Base-by-base conservation (phyloP, 2,888 invertebrate species). In the Drosophila ustulata region DNA sequence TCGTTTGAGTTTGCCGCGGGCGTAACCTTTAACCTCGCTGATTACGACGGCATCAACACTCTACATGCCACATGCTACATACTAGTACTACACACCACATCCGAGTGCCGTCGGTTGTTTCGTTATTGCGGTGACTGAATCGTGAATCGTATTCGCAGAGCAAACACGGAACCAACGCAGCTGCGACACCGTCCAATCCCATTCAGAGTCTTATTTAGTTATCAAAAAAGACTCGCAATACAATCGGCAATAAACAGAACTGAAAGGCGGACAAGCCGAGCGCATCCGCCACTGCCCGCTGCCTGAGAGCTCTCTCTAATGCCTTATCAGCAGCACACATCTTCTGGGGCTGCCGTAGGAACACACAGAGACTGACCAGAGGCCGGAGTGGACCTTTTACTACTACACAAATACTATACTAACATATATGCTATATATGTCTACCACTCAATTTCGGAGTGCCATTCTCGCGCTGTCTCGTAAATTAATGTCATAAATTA, bases 401-500 rank as follows among this genome's bases (percentile, higher is more conserved):
- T 45, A 85, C 82, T 74, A 80, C 80, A 82, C 79, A 56, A 55
- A 41, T 55, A 25, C 28, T 13, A 39, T 39, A 37, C 13, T 11
- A 8, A 32, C 32, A 9, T 34, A 9, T 34, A 34, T 34, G 37
- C n/a, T 4, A n/a, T n/a, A 32, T 18, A 41, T 6, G 39, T 18
- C 39, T 18, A 41, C 39, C 39, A 41, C 32, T 50, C 32, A 80
- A 84, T 87, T 84, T 67, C 72, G 71, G 71, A 78, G 82, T 86
- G 71, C 75, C 75, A 75, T 84, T 84, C 79, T 74, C 73, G 77
- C 78, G 77, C 75, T 79, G 88, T 81, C 81, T 79, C 88, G 82
- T 89, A 89, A 89, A 90, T 89, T 75, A 89, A 88, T 84, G 87
- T 89, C 89, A 90, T 90, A 89, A 89, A 90, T 89, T 90, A 88